These are phyloP conservation scores for Petrocephalus zakoni DNA, from an alignment of 2,113 vertebrate genomes.

Conservation along the genomic window DNA sequence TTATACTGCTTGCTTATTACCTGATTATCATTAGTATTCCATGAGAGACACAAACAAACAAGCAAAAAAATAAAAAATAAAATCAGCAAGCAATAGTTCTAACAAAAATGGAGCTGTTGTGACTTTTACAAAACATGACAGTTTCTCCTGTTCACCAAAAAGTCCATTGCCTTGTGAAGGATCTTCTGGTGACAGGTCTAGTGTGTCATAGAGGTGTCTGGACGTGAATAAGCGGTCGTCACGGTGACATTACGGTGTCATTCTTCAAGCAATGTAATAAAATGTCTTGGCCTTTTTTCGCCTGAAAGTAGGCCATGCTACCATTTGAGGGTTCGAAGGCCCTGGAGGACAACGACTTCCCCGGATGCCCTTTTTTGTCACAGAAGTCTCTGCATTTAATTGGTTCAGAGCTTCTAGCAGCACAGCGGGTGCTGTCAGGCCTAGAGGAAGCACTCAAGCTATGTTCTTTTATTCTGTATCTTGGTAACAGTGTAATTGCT, in stretches of 20 bases:
- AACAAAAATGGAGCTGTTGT: not conserved
- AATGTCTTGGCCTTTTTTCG: conserved; percentile 2
- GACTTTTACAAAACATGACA: not conserved
- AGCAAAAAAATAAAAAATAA: not conserved
- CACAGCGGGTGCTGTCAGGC: not conserved
- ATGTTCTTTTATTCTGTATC: conserved; percentile 6
- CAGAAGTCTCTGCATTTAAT: conserved; percentile 17
- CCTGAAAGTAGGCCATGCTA: conserved; percentile 7
- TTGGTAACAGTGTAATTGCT: not conserved
- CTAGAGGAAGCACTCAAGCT: conserved; percentile 5
- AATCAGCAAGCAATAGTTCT: not conserved
- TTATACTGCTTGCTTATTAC: not conserved
- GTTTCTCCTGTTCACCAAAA: not conserved
- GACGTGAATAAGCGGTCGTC: not conserved
- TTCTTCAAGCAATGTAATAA: not conserved
- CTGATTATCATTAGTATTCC: not conserved
- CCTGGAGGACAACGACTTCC: not conserved
- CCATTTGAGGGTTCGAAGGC: conserved; percentile 8
- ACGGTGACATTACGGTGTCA: not conserved
- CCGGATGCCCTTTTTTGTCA: conserved; percentile 8
- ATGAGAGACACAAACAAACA: not conserved
- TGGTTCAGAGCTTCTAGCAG: conserved; percentile 2
- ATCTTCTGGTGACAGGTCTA: not conserved
- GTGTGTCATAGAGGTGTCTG: not conserved
- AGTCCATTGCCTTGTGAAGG: not conserved